Evolutionary conservation across 2,888 invertebrate genomes (phyloP), one percentile per base, ranked within the genome.

Genomic region (Mythimna vitellina): DNA sequence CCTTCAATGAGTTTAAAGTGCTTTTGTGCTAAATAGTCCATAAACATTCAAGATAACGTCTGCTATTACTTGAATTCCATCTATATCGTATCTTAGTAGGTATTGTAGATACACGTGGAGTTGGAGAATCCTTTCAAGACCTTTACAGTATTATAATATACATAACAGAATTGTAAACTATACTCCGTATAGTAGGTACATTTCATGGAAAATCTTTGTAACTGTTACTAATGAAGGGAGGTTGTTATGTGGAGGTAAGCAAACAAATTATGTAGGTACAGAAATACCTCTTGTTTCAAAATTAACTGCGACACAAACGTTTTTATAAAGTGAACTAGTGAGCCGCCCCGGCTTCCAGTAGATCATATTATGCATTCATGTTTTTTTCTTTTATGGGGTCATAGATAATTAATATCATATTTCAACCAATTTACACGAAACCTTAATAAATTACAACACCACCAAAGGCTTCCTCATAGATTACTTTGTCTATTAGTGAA

Each of bases 211-310:
- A 65, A 51, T 35, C 20, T 35, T 20, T 20, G 4, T n/a, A 32
- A 62, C 4, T 67, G 9, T 53, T 22, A n/a, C 25, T 29, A 54
- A 49, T 54, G 1, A 66, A 60, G 3, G 22, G 38, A 29, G 3
- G 3, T 54, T 17, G 9, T 8, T 29, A 20, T 12, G 58, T 12
- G 20, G 12, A 35, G 3, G 46, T 46, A 46, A 46, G 46, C 46
- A 46, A 46, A 1, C n/a, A 51, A 53, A 14, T 25, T 25, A n/a
- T 35, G 58, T 58, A 20, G 7, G 3, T 54, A 32, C 38, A 38
- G 10, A 75, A 22, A 46, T 61, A 61, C 12, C 29, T 60, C 8
- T 73, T 60, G 22, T 38, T 70, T 46, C 17, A 6, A 66, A n/a
- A 49, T 46, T 17, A 20, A 57, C 6, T 32, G 20, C 8, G 29